Conservation (phyloP, 2,113 vertebrate species). For the Platanista minor region DNA sequence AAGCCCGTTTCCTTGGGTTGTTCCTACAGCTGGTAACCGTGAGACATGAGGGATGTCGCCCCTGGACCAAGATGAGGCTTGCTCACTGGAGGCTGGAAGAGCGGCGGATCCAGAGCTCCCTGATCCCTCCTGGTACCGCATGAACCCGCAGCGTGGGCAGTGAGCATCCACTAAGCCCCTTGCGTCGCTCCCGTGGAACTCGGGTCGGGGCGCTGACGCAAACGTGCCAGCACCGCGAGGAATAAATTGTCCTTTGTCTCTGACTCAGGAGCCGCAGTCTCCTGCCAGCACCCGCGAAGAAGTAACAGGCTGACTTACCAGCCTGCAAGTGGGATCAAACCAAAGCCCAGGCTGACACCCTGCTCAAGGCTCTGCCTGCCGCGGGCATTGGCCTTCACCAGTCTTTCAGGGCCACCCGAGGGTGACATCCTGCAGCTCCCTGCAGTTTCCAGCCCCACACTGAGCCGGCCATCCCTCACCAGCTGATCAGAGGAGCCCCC, state of each 20-base stretch:
- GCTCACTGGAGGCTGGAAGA: neutral
- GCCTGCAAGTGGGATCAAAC: neutral
- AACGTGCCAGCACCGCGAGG: neutral
- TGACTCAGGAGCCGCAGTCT: neutral
- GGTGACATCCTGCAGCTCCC: neutral
- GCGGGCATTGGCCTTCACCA: neutral
- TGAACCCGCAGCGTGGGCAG: neutral
- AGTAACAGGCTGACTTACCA: neutral
- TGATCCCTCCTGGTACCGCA: fast-evolving
- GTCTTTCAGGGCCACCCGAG: neutral
- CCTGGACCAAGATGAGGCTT: too few relatives aligned
- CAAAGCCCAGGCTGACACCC: neutral
- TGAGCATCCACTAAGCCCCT: neutral
- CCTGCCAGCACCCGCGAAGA: neutral
- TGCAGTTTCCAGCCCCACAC: neutral
- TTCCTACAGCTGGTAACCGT: neutral
- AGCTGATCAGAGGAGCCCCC: neutral
- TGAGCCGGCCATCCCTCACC: neutral
- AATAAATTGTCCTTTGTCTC: neutral
- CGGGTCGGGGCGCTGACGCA: neutral
- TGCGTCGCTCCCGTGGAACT: neutral
- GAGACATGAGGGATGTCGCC: neutral
- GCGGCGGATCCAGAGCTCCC: neutral
- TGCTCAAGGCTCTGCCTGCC: neutral
- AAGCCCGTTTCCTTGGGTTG: neutral